Evolutionary conservation across 2,113 vertebrate genomes (phyloP), one percentile per base, ranked within the genome.

Genomic region (Muscicapa adusta): DNA sequence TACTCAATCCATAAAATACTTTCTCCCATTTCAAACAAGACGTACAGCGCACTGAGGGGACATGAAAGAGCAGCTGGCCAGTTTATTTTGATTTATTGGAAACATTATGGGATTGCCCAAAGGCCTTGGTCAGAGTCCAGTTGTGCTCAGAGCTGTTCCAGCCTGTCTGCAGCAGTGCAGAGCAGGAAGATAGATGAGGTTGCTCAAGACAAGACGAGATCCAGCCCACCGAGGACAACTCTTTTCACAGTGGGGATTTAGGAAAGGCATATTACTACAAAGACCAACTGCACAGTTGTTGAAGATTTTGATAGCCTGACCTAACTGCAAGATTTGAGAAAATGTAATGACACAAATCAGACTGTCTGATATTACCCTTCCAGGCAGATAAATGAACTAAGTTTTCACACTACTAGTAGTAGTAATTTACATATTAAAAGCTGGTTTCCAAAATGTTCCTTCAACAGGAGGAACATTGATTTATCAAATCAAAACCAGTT

Each of bases 41-140:
- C 66, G 66, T 33, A 73, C 17, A 58, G 67, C 0, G 1, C 56
- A 84, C 75, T 19, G 24, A 68, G 75, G 90, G 17, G 48, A 93
- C 60, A 33, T 6, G 71, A 88, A 75, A 91, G 66, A 93, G 65
- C 89, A 95, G 79, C 86, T 95, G 76, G 65, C 31, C 86, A 86
- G 86, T 92, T 92, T 95, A 75, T 89, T 89, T 65, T 95, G 85
- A 94, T 92, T 93, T 94, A 91, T 70, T 89, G 6, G 76, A 85
- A 94, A 81, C 80, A 88, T 79, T 89, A 92, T 33, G 29, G 66
- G 33, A 82, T 65, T 85, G 70, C 73, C 84, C 84, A 65, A 87
- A 96, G 95, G 87, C 77, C 74, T 92, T 72, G 70, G 85, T 94
- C 50, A 85, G 86, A 73, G 84, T 85, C 70, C 73, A 89, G 57